Base-by-base conservation (phyloP, 2,888 invertebrate species). In the Diogma glabrata region DNA sequence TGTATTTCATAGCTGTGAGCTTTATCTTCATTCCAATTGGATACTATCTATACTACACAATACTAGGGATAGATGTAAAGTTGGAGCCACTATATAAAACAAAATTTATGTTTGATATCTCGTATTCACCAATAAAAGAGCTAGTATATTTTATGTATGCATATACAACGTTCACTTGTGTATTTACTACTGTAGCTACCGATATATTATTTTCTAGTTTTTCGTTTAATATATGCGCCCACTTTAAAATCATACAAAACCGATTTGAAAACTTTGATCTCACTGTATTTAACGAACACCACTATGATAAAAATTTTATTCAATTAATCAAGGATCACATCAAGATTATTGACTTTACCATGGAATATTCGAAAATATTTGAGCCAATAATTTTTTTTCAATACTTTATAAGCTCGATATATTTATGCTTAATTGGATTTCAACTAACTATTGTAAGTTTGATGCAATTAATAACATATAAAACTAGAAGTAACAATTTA, bases 381-480 rank as follows among this genome's bases (percentile, higher is more conserved):
- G 23, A 10, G 17, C 47, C 50, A 2, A 40, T 46, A 5, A 47
- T 52, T 23, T 36, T 52, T 28, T 17, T 24, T 26, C 33, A 50
- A 28, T 52, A 47, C 47, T 22, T 50, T 4, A 47, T 52, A 3
- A 50, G 30, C 9, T 22, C 52, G 7, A 20, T 49, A 9, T 16
- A 49, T 3, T 16, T 52, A 2, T 52, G 52, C 10, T 47, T 50
- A 16, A 49, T 47, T 47, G 52, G 50, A 36, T 47, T 50, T n/a
- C 50, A 50, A 43, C 10, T 52, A 20, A n/a, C 47, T 6, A 30
- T 47, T 38, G 23, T 43, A n/a, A n/a, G n/a, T n/a, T n/a, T n/a
- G n/a, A n/a, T n/a, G n/a, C n/a, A n/a, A n/a, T n/a, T n/a, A n/a
- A n/a, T n/a, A n/a, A n/a, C n/a, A n/a, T n/a, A n/a, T n/a, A n/a